A percentile compares a stretch with the other conserved stretches of the same genome.
Evolutionary conservation across 2,888 invertebrate species (phyloP).

Genomic region (Dolichopus griseipennis): DNA sequence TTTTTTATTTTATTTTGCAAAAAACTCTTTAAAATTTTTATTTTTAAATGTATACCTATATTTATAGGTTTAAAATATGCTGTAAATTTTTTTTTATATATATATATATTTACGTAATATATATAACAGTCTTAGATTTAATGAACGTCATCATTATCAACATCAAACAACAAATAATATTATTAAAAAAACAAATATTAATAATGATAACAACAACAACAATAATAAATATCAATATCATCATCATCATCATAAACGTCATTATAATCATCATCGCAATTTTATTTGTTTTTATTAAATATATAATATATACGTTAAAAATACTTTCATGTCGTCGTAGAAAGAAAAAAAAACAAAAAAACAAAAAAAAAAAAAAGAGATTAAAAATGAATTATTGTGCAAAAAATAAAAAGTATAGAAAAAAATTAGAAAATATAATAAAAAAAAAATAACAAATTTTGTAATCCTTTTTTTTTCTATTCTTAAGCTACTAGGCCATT

Average conservation of each 20-base stretch:
- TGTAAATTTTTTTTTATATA: too few species aligned
- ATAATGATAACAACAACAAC: not conserved
- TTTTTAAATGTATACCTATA: too few species aligned
- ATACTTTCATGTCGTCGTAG: not conserved
- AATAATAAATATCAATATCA: too few species aligned
- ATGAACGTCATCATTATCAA: not conserved
- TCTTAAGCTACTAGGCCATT: not conserved
- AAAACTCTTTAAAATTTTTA: too few species aligned
- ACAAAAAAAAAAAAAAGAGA: too few species aligned
- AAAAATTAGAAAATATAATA: not conserved
- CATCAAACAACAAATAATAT: not conserved
- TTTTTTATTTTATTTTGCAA: not conserved
- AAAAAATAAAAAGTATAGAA: not conserved
- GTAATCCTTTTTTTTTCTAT: not conserved
- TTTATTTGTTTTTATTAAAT: constrained; percentile 1
- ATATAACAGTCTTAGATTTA: too few species aligned
- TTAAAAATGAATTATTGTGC: constrained; percentile 6
- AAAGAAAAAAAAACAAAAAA: too few species aligned
- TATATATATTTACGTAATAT: not conserved
- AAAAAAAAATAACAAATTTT: not conserved
- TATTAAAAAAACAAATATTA: too few species aligned
- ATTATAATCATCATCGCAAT: not conserved
- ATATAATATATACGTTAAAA: not conserved
- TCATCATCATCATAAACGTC: not conserved
- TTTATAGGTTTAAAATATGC: not conserved